A percentile compares a stretch with the other conserved stretches of the same genome.
phyloP scores from a whole-genome alignment of 2,888 invertebrate species.

The Leucania comma region DNA sequence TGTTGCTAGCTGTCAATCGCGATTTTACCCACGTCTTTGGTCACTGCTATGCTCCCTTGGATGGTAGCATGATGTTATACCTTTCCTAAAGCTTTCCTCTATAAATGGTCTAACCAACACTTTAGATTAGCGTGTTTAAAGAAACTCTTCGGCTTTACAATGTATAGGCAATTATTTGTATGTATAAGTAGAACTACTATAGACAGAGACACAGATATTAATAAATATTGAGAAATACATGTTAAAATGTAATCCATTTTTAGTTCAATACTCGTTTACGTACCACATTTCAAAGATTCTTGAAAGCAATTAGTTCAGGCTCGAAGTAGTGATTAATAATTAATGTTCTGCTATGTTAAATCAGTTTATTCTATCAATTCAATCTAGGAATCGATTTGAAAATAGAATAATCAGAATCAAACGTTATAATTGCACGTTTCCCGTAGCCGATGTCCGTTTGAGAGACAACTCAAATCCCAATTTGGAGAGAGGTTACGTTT shows the following conservation, averaged over 20 bases:
- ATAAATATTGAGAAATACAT: neutral
- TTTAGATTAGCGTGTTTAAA: too few relatives aligned
- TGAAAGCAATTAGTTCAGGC: slow-evolving; percentile 18
- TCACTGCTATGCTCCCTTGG: too few relatives aligned
- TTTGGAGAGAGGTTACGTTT: slow-evolving; percentile 30
- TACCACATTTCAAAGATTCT: slow-evolving; percentile 17
- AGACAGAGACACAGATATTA: too few relatives aligned
- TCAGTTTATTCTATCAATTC: neutral
- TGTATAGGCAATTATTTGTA: too few relatives aligned
- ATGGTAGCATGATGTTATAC: too few relatives aligned
- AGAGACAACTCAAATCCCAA: slow-evolving; percentile 31
- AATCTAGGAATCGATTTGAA: slow-evolving; percentile 23
- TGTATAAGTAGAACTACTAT: too few relatives aligned
- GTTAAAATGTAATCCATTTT: neutral
- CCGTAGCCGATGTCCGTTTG: slow-evolving; percentile 19
- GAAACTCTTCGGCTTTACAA: too few relatives aligned
- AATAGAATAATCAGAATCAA: slow-evolving; percentile 26
- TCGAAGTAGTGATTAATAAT: slow-evolving; percentile 24
- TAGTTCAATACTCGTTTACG: slow-evolving; percentile 4
- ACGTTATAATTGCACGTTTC: slow-evolving; percentile 29
- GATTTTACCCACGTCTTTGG: too few relatives aligned
- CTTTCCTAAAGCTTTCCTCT: too few relatives aligned
- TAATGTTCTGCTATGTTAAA: neutral
- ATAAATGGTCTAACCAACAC: too few relatives aligned
- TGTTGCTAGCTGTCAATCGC: too few relatives aligned